Conservation (phyloP, 2,797 vertebrate species). For the Tragopan temminckii region DNA sequence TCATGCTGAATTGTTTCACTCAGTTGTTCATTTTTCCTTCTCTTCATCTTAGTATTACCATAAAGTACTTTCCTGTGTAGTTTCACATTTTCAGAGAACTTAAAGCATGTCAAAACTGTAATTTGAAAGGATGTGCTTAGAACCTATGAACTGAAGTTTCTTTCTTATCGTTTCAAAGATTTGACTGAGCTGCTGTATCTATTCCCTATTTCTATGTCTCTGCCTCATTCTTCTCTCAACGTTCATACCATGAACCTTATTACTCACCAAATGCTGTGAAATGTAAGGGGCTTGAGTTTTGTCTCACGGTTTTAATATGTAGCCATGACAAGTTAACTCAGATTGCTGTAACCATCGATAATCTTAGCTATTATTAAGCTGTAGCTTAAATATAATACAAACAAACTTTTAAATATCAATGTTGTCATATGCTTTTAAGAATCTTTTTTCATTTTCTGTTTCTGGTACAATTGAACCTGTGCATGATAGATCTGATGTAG, state of each 20-base stretch:
- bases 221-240: neutral
- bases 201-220: fast-evolving
- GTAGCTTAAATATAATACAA: neutral
- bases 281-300: neutral
- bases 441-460: neutral
- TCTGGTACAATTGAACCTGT: neutral
- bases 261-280: neutral
- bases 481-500: neutral
- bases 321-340: neutral
- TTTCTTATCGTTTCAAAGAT: neutral
- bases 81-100: neutral
- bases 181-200: neutral
- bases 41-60: neutral
- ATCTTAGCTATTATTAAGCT: neutral
- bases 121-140: neutral
- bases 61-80: neutral
- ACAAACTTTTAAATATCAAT: neutral
- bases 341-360: neutral
- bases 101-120: neutral
- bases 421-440: neutral
- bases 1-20: neutral
- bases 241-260: neutral
- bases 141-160: neutral
- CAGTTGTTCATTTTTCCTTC: neutral
- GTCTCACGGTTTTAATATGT: neutral